Percentiles rank a stretch among this genome's conserved stretches.
These are phyloP conservation scores for Saxidomus purpurata DNA, from an alignment of 1,140 invertebrate species.

Conservation along the genomic window DNA sequence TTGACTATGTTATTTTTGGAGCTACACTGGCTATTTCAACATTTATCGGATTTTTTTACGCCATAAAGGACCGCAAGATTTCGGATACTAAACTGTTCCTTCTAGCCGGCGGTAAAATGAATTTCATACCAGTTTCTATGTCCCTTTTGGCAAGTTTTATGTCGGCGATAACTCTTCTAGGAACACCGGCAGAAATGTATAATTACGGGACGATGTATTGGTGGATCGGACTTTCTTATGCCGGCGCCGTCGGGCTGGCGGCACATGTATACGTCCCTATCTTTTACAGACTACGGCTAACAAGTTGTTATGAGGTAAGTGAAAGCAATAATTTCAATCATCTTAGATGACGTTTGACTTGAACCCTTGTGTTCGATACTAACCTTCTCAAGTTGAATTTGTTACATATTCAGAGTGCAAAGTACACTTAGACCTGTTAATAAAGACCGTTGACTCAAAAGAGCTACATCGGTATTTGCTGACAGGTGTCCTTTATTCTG, in stretches of 20 bases:
- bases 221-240: constrained; percentile 75
- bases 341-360: neutral
- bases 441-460: too few species aligned
- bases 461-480: too few species aligned
- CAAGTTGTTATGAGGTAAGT: constrained; percentile 79
- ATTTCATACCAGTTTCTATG: constrained; percentile 86
- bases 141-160: constrained; percentile 91
- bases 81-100: constrained; percentile 88
- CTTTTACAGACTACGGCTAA: constrained; percentile 83
- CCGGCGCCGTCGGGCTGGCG: constrained; percentile 74
- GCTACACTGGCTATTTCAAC: constrained; percentile 84
- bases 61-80: constrained; percentile 93
- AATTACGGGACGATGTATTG: constrained; percentile 79
- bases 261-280: constrained; percentile 83
- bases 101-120: constrained; percentile 92
- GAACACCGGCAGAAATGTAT: constrained; percentile 86
- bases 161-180: constrained; percentile 96
- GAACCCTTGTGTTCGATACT: too few species aligned
- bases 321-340: neutral
- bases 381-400: too few species aligned
- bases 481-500: too few species aligned
- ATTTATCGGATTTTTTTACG: constrained; percentile 92
- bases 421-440: too few species aligned
- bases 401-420: too few species aligned
- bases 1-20: constrained; percentile 77